phyloP scores from a whole-genome alignment of 2,113 vertebrate genomes.

The Alosa alosa region DNA sequence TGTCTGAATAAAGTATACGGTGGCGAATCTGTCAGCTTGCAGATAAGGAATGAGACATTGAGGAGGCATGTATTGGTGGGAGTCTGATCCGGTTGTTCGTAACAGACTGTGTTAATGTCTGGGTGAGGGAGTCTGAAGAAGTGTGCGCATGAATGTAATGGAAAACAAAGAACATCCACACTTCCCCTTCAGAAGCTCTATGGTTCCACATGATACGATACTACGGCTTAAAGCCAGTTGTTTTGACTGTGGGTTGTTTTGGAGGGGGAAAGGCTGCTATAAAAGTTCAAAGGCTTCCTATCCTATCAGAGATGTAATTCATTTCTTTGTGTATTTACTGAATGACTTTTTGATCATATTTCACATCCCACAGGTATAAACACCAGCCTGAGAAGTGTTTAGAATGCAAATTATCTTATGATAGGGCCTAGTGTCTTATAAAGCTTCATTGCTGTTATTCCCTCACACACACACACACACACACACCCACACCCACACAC shows the following conservation, averaged over 20 bases:
- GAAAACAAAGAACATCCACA: not conserved
- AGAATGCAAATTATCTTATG: not conserved
- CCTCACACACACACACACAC: not conserved
- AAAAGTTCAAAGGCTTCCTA: not conserved
- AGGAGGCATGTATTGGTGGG: not conserved
- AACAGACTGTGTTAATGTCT: not conserved
- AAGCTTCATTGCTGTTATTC: not conserved
- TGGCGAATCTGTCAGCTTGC: not conserved
- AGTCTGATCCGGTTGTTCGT: not conserved
- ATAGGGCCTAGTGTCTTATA: not conserved
- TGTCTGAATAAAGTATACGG: not conserved
- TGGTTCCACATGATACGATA: not conserved
- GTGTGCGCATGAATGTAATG: not conserved
- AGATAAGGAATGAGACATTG: not conserved
- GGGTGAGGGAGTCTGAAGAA: not conserved
- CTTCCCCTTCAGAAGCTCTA: not conserved
- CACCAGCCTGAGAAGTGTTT: not conserved
- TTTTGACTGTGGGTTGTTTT: not conserved
- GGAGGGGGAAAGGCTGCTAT: not conserved
- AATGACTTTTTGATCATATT: conserved; percentile 4
- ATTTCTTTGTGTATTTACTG: not conserved
- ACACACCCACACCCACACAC: not conserved
- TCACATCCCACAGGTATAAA: not conserved
- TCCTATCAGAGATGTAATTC: not conserved
- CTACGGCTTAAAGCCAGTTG: not conserved